Evolutionary conservation across 2,888 invertebrate genomes (phyloP).

Genomic region (Taphrorychus bicolor): DNA sequence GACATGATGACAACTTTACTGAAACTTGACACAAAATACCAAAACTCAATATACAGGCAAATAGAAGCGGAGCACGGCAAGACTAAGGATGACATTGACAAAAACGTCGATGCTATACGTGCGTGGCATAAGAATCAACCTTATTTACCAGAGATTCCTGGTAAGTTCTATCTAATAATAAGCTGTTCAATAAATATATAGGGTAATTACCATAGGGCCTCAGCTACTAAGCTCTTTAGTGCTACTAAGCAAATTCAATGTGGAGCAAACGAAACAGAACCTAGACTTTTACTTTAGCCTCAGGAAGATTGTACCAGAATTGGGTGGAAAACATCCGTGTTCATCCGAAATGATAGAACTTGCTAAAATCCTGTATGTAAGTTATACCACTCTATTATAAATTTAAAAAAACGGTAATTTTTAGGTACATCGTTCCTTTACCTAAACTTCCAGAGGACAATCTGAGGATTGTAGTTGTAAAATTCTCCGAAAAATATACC

Average conservation of each 20-base stretch:
- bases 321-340: slow-evolving; percentile 32
- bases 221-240: slow-evolving; percentile 13
- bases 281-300: slow-evolving; percentile 44
- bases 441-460: slow-evolving; percentile 37
- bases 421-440: slow-evolving; percentile 23
- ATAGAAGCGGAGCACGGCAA: slow-evolving; percentile 36
- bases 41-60: slow-evolving; percentile 20
- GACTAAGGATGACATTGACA: slow-evolving; percentile 24
- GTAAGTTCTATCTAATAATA: slow-evolving; percentile 28
- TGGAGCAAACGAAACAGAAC: slow-evolving; percentile 41
- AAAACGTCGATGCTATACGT: slow-evolving; percentile 26
- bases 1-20: slow-evolving; percentile 25
- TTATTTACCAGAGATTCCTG: slow-evolving; percentile 38
- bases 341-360: slow-evolving; percentile 27
- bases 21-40: slow-evolving; percentile 20
- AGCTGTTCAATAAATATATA: too few species aligned
- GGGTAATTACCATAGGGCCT: too few species aligned
- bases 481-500: slow-evolving; percentile 18
- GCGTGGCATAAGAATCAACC: slow-evolving; percentile 38
- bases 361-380: slow-evolving; percentile 25
- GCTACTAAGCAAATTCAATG: slow-evolving; percentile 41
- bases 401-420: not conserved
- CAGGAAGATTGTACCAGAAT: slow-evolving; percentile 30
- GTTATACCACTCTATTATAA: not conserved
- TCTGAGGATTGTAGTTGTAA: slow-evolving; percentile 25